Conservation (phyloP, 2,797 vertebrate genomes). For the Paguma larvata region DNA sequence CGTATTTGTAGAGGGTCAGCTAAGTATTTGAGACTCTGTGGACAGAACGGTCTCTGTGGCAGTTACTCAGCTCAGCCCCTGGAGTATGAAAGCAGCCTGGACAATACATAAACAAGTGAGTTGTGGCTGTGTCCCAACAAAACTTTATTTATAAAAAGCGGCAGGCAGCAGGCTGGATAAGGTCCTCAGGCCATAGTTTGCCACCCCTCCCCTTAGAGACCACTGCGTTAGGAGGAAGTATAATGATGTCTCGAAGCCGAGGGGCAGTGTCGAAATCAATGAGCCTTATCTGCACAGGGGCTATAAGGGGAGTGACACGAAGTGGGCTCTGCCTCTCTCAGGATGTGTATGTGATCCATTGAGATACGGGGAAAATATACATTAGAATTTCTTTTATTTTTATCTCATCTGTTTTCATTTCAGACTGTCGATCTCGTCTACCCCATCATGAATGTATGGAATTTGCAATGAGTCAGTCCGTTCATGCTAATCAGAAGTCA, state of each 20-base stretch:
- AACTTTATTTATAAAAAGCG: slow-evolving; percentile 1
- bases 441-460: neutral
- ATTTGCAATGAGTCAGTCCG: neutral
- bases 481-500: neutral
- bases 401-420: slow-evolving; percentile 32
- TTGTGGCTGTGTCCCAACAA: neutral
- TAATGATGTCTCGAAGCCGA: neutral
- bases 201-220: neutral
- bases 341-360: neutral
- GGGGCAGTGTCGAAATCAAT: neutral
- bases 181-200: neutral
- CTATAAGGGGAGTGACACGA: neutral
- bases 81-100: neutral
- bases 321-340: neutral
- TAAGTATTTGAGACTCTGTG: neutral
- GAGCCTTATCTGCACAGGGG: neutral
- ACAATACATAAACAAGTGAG: neutral
- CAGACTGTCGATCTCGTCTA: neutral
- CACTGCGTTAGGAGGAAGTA: neutral
- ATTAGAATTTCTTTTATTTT: neutral
- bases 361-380: neutral
- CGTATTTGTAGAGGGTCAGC: neutral
- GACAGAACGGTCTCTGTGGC: neutral
- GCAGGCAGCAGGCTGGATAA: neutral
- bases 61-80: neutral